These are phyloP conservation scores for Leucoptera coffeella DNA, from an alignment of 2,888 invertebrate species.

Conservation along the genomic window DNA sequence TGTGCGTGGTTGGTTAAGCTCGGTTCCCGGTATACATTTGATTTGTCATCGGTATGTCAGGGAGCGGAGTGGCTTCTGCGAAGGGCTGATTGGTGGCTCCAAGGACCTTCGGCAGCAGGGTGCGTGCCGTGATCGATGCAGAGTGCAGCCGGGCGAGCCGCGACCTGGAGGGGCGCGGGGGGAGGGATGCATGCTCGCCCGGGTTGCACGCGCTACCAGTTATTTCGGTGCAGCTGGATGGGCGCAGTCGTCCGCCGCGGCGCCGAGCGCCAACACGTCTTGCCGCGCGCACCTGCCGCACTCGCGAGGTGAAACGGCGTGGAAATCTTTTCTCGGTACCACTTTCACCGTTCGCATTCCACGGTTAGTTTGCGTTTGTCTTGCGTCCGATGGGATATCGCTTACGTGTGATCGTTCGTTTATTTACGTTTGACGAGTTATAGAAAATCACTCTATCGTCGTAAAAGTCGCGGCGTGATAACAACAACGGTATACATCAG, in stretches of 20 bases:
- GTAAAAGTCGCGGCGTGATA: no score
- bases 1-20: no score
- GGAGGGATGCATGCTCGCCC: slow-evolving; percentile 21
- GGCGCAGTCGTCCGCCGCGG: slow-evolving; percentile 33
- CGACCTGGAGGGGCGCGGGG: slow-evolving; percentile 28
- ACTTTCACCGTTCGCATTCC: slow-evolving; percentile 48
- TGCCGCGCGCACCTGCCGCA: slow-evolving; percentile 25
- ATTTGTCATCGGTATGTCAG: no score
- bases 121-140: slow-evolving; percentile 28
- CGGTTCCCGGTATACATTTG: no score
- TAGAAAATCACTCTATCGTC: no score
- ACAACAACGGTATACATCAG: no score
- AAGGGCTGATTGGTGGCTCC: background rate
- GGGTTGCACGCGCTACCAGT: slow-evolving; percentile 38
- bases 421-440: no score
- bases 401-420: no score
- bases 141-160: slow-evolving; percentile 16
- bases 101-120: background rate
- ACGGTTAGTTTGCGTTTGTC: no score
- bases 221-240: slow-evolving; percentile 44
- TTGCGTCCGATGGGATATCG: no score
- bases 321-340: slow-evolving; percentile 46
- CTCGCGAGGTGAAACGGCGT: slow-evolving; percentile 41
- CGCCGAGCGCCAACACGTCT: slow-evolving; percentile 30
- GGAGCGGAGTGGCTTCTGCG: background rate